These are phyloP conservation scores for Grus americana DNA, from an alignment of 2,113 vertebrate genomes.

Conservation along the genomic window DNA sequence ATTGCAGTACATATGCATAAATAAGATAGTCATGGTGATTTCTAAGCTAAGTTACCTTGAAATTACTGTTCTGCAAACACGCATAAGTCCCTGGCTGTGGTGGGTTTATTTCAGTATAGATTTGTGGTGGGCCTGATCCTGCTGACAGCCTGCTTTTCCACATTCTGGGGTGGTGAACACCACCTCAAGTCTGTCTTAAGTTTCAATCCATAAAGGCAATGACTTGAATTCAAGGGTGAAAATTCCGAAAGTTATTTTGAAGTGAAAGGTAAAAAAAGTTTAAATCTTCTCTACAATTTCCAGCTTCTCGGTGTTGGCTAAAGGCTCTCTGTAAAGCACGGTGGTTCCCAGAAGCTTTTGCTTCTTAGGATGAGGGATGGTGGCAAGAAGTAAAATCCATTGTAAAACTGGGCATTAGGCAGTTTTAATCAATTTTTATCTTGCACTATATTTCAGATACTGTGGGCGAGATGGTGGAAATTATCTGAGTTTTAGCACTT, in stretches of 20 bases:
- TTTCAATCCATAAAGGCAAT: background rate
- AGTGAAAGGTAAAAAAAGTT: background rate
- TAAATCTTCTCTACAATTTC: background rate
- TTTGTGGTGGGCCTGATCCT: background rate
- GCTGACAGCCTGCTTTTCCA: background rate
- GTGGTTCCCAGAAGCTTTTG: background rate
- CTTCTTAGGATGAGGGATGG: background rate
- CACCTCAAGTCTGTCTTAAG: background rate
- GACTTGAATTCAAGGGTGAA: background rate
- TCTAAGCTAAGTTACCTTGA: conserved; percentile 40
- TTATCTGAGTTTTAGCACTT: background rate
- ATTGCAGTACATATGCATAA: background rate
- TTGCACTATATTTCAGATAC: background rate
- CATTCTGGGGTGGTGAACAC: background rate
- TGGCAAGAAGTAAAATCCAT: background rate
- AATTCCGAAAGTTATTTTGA: background rate
- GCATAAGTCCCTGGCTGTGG: background rate
- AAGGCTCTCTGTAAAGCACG: background rate
- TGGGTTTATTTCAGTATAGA: background rate
- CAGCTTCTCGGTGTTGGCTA: background rate
- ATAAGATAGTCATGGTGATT: conserved; percentile 52
- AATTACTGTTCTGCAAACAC: conserved; percentile 28
- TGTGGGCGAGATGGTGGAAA: background rate
- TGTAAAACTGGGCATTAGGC: background rate
- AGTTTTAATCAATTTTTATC: background rate